These are phyloP conservation scores for Copsychus sechellarum DNA, from an alignment of 2,113 vertebrate species.

Conservation along the genomic window DNA sequence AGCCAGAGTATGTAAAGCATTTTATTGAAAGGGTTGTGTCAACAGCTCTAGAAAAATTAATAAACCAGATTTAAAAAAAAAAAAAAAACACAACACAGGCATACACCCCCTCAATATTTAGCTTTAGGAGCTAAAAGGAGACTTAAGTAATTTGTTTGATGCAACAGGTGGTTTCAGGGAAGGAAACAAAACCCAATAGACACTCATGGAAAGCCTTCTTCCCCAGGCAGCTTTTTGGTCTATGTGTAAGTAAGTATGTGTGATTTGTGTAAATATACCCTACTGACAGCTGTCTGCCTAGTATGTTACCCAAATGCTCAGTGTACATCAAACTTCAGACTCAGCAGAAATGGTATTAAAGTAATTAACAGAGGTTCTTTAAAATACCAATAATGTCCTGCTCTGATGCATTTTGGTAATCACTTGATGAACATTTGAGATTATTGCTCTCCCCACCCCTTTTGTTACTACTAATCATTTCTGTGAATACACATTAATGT, in stretches of 20 bases:
- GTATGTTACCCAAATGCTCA: rapidly evolving
- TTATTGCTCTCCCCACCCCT: background rate
- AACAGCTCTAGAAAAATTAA: background rate
- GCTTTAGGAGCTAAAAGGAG: background rate
- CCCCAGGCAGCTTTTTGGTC: background rate
- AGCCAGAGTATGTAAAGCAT: background rate
- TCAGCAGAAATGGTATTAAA: background rate
- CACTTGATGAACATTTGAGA: background rate
- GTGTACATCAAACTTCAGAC: background rate
- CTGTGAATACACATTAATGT: background rate
- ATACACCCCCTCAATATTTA: rapidly evolving
- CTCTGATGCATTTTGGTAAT: background rate
- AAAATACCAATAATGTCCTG: background rate
- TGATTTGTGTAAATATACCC: background rate
- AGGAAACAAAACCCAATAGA: background rate
- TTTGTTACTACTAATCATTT: background rate
- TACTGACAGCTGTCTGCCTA: background rate
- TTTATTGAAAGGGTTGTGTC: background rate
- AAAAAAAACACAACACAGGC: background rate
- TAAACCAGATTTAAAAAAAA: background rate
- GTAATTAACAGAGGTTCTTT: background rate
- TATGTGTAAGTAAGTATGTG: background rate
- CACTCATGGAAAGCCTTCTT: background rate
- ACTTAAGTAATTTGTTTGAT: background rate
- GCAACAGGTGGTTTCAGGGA: background rate